Evolutionary conservation across 2,888 invertebrate genomes (phyloP).

Genomic region (Mactromeris polynyma): DNA sequence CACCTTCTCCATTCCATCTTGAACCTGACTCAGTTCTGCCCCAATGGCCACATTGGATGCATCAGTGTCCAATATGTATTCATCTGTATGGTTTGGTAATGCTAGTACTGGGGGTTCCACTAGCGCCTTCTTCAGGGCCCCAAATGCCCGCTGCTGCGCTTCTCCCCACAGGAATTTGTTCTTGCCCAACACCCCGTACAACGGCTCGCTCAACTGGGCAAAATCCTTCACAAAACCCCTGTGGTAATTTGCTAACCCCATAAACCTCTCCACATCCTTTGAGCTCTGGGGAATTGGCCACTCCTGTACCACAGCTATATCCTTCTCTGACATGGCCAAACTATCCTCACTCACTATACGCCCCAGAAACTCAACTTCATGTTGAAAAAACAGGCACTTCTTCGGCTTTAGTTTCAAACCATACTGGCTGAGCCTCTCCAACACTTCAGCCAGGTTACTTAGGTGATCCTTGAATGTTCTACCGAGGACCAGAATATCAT

Average conservation of each 20-base stretch:
- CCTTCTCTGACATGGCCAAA: neutral
- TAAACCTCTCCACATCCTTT: conserved; percentile 55
- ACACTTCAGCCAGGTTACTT: conserved; percentile 45
- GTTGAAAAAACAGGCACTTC: neutral
- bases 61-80: conserved; percentile 52
- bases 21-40: conserved; percentile 36
- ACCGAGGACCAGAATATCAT: conserved; percentile 65
- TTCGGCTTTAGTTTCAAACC: neutral
- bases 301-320: neutral
- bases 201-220: conserved; percentile 49
- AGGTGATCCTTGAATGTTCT: conserved; percentile 52
- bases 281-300: neutral
- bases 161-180: conserved; percentile 45
- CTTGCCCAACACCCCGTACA: conserved; percentile 51
- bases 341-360: neutral
- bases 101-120: conserved; percentile 42
- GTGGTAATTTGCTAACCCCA: conserved; percentile 65
- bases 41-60: conserved; percentile 54
- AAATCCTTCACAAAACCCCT: conserved; percentile 53
- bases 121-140: conserved; percentile 14
- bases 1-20: conserved; percentile 31
- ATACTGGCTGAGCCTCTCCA: conserved; percentile 7
- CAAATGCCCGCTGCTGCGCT: conserved; percentile 40
- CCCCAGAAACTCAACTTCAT: neutral
- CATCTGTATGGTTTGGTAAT: conserved; percentile 38